Base-by-base conservation (phyloP, 1,140 invertebrate species). In the Eueides isabella region DNA sequence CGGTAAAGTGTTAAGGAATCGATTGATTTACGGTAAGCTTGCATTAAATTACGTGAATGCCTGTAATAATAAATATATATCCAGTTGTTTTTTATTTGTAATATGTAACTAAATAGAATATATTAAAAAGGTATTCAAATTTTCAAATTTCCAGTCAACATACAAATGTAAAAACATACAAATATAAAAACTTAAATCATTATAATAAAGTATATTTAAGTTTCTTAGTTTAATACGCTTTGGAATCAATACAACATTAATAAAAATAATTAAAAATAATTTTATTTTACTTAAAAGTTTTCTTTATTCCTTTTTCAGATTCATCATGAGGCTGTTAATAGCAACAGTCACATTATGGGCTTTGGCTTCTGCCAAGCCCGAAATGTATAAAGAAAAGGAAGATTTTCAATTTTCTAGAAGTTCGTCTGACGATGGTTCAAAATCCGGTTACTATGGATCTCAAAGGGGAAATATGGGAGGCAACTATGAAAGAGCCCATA, bases 381-480 rank as follows among this genome's bases (percentile, higher is more conserved):
- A 93, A 78, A 77, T 81, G 23, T 94, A 92, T 70, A 89, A 86
- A 81, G 93, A 94, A 80, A 93, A 85, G 69, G 92, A 94, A 83
- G 91, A 94, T 31, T 94, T 94, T 68, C 83, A 94, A 75, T 94
- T 87, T 77, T 91, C 92, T 4, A 87, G 93, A 83, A 93, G 92
- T 69, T 92, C 91, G 14, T 79, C 87, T 0, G 92, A 92, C 64
- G 92, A 91, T 38, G 91, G 91, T 6, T 80, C 61, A 11, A 93
- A 93, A 76, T 86, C 91, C 16, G 93, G 93, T 16, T 93, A 73
- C 44, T 94, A 93, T 72, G 91, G 86, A 5, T 87, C 92, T 29
- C 92, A 93, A 71, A 87, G 90, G 74, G 93, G 93, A 1, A 94
- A 94, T 67, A 92, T 93, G 91, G 92, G 92, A 19, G 93, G 93